These are phyloP conservation scores for Stenopsyche tienmushanensis DNA, from an alignment of 1,140 invertebrate genomes.

Conservation along the genomic window DNA sequence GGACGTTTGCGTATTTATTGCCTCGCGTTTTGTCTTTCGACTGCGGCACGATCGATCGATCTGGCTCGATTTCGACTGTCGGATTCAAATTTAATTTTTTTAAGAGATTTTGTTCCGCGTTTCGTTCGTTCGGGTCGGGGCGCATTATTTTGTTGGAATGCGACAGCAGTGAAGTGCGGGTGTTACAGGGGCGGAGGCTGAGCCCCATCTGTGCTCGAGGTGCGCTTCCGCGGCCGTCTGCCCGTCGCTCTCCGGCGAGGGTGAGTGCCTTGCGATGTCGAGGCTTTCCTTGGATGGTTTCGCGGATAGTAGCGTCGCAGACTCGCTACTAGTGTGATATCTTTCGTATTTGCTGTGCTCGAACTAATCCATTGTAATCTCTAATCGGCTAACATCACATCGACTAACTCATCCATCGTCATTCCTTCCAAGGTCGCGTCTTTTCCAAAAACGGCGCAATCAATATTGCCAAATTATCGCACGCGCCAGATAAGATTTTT, in stretches of 20 bases:
- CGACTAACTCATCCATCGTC: background rate
- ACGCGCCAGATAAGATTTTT: too few species aligned
- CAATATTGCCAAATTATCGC: too few species aligned
- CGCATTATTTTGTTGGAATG: too few species aligned
- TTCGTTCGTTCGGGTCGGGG: too few species aligned
- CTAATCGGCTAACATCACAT: background rate
- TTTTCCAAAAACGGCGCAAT: too few species aligned
- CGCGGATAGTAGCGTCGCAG: slow-evolving; percentile 13
- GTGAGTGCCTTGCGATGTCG: slow-evolving; percentile 44
- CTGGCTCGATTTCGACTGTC: too few species aligned
- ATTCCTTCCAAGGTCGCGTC: background rate
- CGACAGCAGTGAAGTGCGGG: background rate
- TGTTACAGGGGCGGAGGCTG: slow-evolving; percentile 1
- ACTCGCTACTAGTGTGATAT: slow-evolving; percentile 15
- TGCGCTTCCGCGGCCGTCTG: slow-evolving; percentile 40
- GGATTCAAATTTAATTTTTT: too few species aligned
- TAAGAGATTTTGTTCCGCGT: too few species aligned
- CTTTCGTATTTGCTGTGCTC: background rate
- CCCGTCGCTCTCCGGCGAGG: slow-evolving; percentile 45
- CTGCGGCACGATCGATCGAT: too few species aligned
- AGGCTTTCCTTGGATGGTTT: too few species aligned
- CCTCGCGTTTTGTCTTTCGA: too few species aligned
- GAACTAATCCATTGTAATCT: slow-evolving; percentile 2
- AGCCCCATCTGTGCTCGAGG: slow-evolving; percentile 33
- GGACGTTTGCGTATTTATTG: too few species aligned